Conservation (phyloP, 2,888 invertebrate genomes). For the Monochamus alternatus region DNA sequence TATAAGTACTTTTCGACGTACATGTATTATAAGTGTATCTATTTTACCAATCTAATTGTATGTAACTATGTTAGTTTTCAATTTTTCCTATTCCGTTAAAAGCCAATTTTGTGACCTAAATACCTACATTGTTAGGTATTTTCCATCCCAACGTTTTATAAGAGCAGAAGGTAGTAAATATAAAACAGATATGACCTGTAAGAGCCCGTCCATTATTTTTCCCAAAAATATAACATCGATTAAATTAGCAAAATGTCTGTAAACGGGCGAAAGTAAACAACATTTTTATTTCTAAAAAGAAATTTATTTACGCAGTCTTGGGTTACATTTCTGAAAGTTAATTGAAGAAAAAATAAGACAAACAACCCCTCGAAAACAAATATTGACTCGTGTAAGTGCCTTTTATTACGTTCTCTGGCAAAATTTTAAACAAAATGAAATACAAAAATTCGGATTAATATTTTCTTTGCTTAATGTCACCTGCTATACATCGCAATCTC, state of each 20-base stretch:
- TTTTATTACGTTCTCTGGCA: neutral
- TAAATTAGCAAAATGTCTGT: neutral
- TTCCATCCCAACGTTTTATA: no score
- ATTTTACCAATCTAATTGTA: no score
- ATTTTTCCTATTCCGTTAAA: no score
- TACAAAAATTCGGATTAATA: neutral
- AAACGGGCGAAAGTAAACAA: neutral
- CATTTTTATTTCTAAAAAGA: neutral
- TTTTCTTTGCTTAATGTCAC: neutral
- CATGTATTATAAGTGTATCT: no score
- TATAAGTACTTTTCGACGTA: no score
- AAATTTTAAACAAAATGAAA: conserved; percentile 7
- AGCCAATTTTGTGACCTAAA: no score
- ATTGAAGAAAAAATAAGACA: neutral
- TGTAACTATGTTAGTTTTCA: no score
- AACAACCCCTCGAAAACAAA: neutral
- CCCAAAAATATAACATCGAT: neutral
- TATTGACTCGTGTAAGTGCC: neutral
- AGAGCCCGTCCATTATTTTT: neutral
- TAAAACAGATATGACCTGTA: no score
- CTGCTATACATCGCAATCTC: neutral
- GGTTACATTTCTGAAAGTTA: neutral
- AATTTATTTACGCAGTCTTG: conserved; percentile 1
- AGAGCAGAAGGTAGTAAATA: no score
- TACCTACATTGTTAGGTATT: no score